Conservation (phyloP, 2,888 invertebrate genomes). For the Brenthis daphne region DNA sequence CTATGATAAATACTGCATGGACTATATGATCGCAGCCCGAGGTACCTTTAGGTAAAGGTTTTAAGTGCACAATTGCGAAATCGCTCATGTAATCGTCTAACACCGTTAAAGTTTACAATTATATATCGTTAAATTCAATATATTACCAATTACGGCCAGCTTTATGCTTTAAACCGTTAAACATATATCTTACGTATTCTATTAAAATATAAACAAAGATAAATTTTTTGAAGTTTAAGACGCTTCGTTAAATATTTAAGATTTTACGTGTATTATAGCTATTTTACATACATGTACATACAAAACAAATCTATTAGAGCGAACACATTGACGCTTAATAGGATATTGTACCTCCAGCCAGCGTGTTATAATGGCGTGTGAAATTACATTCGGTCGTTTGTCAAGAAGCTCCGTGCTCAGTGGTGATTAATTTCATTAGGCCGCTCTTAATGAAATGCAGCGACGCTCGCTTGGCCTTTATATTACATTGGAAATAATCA, state of each 20-base stretch:
- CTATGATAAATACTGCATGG: constrained; percentile 49
- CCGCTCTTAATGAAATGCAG: constrained; percentile 73
- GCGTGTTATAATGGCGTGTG: constrained; percentile 70
- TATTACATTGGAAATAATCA: constrained; percentile 37
- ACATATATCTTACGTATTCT: constrained; percentile 12
- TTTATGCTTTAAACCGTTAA: constrained; percentile 28
- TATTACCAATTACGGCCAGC: constrained; percentile 22
- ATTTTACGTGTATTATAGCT: not conserved
- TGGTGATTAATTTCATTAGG: constrained; percentile 79
- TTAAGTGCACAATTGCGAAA: constrained; percentile 39
- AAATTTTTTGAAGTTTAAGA: not conserved
- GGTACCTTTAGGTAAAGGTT: constrained; percentile 23
- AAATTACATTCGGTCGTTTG: constrained; percentile 79
- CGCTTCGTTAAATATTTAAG: not conserved
- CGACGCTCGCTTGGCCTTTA: constrained; percentile 31
- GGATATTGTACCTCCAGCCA: constrained; percentile 34
- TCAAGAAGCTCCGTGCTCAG: constrained; percentile 71
- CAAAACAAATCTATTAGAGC: constrained; percentile 33
- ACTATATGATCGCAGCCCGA: constrained; percentile 40
- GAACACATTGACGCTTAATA: constrained; percentile 31
- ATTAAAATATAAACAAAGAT: constrained; percentile 14
- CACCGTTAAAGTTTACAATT: constrained; percentile 35
- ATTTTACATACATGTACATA: constrained; percentile 10
- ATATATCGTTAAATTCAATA: constrained; percentile 35
- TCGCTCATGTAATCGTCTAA: constrained; percentile 28